Base-by-base conservation (phyloP, 92 coral and sea anemone species). In the Porites rus region DNA sequence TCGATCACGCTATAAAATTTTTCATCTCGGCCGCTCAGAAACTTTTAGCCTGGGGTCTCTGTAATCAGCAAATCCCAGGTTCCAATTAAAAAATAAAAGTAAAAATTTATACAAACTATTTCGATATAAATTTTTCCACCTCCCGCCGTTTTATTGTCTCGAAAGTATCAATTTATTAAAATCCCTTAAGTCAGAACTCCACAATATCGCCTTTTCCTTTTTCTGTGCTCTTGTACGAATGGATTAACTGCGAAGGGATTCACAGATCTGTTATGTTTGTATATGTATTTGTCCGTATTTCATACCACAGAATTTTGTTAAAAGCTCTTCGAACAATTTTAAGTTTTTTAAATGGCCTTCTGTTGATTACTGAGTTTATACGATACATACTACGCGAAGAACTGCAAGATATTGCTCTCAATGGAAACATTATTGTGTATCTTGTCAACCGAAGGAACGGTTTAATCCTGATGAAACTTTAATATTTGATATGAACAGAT, bases 401-500 rank as follows among this genome's bases (percentile, higher is more conserved):
- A 59, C 6, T 12, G 20, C 13, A 16, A 67, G 52, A 67, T 51
- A 14, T 7, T 51, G 75, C 65, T 28, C 52, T 69, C 53, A 58
- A 63, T 54, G 38, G 56, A 38, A 69, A 3, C 74, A 69, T 69
- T 69, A 25, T n/a, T 31, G 85, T 58, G 76, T 81, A 67, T 54
- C 31, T 81, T 19, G 74, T 69, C 85, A 24, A 61, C 62, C 76
- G 21, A 25, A 69, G 74, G 63, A 69, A 81, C 69, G 70, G 28
- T 79, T 69, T 81, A 81, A 81, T 81, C 85, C 75, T 21, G 65
- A 25, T 66, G 66, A 53, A 67, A 81, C 46, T 16, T 21, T 28
- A 24, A 18, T 81, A 69, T 69, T 81, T 81, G 85, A 59, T 76
- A 24, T 7, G 75, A 25, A 81, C 75, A 81, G 21, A 28, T 56